phyloP scores from a whole-genome alignment of 2,888 invertebrate genomes.

The Mantis religiosa region DNA sequence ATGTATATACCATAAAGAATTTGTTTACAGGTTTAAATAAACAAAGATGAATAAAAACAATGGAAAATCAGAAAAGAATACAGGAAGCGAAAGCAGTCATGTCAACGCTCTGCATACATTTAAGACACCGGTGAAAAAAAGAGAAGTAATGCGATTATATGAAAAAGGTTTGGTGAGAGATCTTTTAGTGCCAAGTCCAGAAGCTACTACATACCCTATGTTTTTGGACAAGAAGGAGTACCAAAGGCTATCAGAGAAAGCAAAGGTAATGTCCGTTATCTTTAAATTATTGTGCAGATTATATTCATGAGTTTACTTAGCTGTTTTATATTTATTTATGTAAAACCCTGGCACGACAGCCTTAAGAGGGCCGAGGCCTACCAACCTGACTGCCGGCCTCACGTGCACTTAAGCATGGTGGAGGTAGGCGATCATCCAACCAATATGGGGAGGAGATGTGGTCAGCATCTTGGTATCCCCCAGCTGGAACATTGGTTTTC shows the following conservation, averaged over 20 bases:
- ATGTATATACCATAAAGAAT: not conserved
- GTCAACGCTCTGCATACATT: not conserved
- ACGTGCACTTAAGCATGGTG: too few relatives aligned
- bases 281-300: not conserved
- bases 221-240: constrained; percentile 58
- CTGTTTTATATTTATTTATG: too few relatives aligned
- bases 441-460: too few relatives aligned
- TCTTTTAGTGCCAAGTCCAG: constrained; percentile 51
- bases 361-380: too few relatives aligned
- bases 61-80: not conserved
- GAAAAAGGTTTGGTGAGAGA: constrained; percentile 46
- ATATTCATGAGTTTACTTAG: not conserved
- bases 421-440: too few relatives aligned
- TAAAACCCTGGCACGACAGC: too few relatives aligned
- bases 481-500: too few relatives aligned
- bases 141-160: constrained; percentile 40
- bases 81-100: not conserved
- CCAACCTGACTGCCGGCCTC: too few relatives aligned
- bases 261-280: not conserved
- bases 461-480: too few relatives aligned
- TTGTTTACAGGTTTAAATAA: not conserved
- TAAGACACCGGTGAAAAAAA: constrained; percentile 37
- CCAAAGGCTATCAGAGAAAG: constrained; percentile 37
- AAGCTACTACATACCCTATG: constrained; percentile 54
- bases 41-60: not conserved